A percentile compares a stretch with the other conserved stretches of the same genome.
Evolutionary conservation across 2,113 vertebrate genomes (phyloP).

Genomic region (Saimiri boliviensis): DNA sequence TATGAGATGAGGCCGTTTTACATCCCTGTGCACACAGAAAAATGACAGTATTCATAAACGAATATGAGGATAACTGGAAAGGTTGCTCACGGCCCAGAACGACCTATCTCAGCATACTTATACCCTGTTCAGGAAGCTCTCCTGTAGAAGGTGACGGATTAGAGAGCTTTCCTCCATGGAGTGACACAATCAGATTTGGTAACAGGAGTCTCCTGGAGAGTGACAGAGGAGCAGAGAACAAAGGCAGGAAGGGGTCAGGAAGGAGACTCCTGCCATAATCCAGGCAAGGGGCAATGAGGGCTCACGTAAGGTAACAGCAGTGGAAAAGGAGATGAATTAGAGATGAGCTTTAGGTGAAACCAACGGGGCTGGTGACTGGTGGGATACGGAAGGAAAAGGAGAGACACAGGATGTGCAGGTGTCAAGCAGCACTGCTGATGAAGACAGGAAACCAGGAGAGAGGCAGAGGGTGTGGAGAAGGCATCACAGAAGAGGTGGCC

Average conservation of each 20-base stretch:
- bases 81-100: background rate
- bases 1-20: background rate
- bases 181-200: background rate
- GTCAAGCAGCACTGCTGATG: background rate
- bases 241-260: background rate
- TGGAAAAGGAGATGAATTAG: background rate
- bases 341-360: background rate
- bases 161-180: background rate
- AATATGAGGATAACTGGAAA: background rate
- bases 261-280: background rate
- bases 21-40: background rate
- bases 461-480: background rate
- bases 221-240: background rate
- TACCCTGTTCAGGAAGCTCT: background rate
- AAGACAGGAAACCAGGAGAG: background rate
- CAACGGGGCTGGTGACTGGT: background rate
- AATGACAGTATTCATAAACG: background rate
- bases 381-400: rapidly evolving
- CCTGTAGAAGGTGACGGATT: background rate
- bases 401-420: rapidly evolving
- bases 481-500: background rate
- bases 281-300: background rate
- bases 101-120: background rate
- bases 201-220: background rate
- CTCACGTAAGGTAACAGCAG: rapidly evolving